These are phyloP conservation scores for Ochropacha duplaris DNA, from an alignment of 2,888 invertebrate species.

Conservation along the genomic window DNA sequence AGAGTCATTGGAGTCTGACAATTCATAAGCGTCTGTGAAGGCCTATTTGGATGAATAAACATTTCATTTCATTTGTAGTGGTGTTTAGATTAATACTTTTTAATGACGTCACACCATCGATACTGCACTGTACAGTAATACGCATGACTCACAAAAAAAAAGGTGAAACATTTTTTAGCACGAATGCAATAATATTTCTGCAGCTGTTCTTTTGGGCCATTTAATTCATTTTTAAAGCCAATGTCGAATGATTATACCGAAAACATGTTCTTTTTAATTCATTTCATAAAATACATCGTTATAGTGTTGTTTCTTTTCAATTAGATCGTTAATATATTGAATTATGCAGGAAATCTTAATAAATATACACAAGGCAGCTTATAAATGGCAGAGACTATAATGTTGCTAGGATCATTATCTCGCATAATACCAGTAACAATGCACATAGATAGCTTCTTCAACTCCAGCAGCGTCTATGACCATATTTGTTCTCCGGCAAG, in stretches of 20 bases:
- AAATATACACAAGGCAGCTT: neutral
- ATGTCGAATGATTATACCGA: constrained; percentile 14
- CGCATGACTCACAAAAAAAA: neutral
- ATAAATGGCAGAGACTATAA: neutral
- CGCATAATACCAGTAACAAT: constrained; percentile 26
- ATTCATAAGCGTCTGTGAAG: no score
- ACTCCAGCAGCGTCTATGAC: constrained; percentile 45
- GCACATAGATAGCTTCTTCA: constrained; percentile 30
- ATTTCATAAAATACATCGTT: neutral
- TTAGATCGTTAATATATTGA: constrained; percentile 1
- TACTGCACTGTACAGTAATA: neutral
- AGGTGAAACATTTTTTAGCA: neutral
- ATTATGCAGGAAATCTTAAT: constrained; percentile 3
- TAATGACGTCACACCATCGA: neutral
- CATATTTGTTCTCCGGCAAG: constrained; percentile 46
- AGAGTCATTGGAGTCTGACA: no score
- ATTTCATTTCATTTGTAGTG: neutral
- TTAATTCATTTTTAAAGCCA: neutral
- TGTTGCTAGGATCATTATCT: constrained; percentile 3
- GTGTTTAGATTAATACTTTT: neutral
- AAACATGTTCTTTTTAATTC: constrained; percentile 9
- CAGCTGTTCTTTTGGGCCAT: neutral
- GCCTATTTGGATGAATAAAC: no score
- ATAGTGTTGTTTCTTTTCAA: neutral
- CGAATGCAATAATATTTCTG: neutral